Evolutionary conservation across 2,888 invertebrate species (phyloP).

Genomic region (Arrhopalites spinosus): DNA sequence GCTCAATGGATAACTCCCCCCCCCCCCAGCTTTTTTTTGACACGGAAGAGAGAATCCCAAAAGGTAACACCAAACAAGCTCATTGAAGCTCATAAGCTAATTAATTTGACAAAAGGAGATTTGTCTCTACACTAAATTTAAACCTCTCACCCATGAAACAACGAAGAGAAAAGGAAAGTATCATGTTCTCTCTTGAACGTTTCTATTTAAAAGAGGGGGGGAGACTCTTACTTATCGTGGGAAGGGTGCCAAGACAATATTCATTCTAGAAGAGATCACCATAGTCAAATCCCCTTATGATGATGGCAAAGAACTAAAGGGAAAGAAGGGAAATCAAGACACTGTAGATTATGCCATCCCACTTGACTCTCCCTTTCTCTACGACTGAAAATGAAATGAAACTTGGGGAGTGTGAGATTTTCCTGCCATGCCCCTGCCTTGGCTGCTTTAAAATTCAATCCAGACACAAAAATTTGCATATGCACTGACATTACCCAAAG

Average conservation of each 20-base stretch:
- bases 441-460: constrained; percentile 40
- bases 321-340: constrained; percentile 25
- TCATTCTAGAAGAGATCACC: constrained; percentile 27
- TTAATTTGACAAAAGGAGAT: not conserved
- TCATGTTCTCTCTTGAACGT: not conserved
- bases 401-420: not conserved
- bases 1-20: too few species aligned
- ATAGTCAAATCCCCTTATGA: constrained; percentile 27
- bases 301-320: not conserved
- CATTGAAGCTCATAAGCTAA: too few species aligned
- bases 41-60: too few species aligned
- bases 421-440: not conserved
- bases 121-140: not conserved
- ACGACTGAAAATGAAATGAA: constrained; percentile 8
- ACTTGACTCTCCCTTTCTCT: not conserved
- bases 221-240: constrained; percentile 24
- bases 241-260: constrained; percentile 32
- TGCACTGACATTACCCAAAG: constrained; percentile 22
- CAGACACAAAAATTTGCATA: constrained; percentile 41
- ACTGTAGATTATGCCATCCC: constrained; percentile 8
- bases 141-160: constrained; percentile 2
- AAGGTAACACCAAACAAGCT: too few species aligned
- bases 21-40: too few species aligned
- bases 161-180: not conserved
- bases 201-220: constrained; percentile 1